These are phyloP conservation scores for Agonopterix heracliana DNA, from an alignment of 2,888 invertebrate species.

Conservation along the genomic window DNA sequence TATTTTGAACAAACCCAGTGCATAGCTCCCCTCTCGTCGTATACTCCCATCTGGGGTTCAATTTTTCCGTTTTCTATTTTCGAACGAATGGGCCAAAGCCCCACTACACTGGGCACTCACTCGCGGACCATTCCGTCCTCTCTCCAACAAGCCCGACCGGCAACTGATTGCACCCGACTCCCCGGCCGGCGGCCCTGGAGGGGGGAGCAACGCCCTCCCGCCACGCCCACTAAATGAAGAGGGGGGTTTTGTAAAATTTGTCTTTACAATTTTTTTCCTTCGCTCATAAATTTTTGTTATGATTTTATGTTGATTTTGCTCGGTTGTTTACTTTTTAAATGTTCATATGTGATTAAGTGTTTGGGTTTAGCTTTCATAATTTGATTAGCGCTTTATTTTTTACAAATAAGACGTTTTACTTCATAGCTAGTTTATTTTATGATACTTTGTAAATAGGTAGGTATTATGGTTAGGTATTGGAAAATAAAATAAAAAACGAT, in stretches of 20 bases:
- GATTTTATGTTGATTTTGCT: not conserved
- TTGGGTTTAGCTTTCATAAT: not conserved
- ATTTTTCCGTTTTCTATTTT: slow-evolving; percentile 71
- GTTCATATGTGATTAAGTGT: not conserved
- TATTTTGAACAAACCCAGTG: slow-evolving; percentile 84
- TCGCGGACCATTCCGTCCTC: slow-evolving; percentile 52
- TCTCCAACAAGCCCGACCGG: slow-evolving; percentile 63
- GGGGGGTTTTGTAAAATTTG: slow-evolving; percentile 23
- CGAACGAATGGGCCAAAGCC: slow-evolving; percentile 69
- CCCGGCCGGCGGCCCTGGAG: not conserved
- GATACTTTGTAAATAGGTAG: too few species aligned
- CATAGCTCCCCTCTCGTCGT: slow-evolving; percentile 93
- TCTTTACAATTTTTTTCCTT: slow-evolving; percentile 40
- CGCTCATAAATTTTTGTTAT: slow-evolving; percentile 29
- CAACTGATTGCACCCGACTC: slow-evolving; percentile 37
- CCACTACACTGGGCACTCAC: slow-evolving; percentile 68
- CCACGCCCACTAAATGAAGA: not conserved
- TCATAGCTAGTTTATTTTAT: too few species aligned
- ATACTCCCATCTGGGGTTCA: slow-evolving; percentile 92
- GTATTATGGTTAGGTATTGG: too few species aligned
- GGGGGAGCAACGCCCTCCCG: slow-evolving; percentile 1
- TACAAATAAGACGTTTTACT: too few species aligned
- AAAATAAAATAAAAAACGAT: too few species aligned
- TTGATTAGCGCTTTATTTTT: not conserved
- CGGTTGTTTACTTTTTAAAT: not conserved